Evolutionary conservation across 2,113 vertebrate species (phyloP).

Genomic region (Xiphophorus couchianus): DNA sequence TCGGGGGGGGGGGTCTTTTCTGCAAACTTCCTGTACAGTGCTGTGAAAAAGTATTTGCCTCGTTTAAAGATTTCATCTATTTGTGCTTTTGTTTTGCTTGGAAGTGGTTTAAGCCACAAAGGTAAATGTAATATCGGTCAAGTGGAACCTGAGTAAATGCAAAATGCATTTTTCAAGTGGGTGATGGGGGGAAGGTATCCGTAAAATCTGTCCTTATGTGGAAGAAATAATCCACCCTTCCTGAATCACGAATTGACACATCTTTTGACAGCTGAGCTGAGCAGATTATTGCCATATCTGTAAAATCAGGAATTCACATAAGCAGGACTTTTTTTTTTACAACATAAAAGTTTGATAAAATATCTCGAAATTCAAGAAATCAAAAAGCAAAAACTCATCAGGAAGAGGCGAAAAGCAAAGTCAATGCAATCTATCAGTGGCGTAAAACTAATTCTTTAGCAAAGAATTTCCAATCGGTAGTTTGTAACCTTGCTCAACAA

Average conservation of each 20-base stretch:
- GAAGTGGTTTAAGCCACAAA: neutral
- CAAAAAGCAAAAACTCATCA: too few species aligned
- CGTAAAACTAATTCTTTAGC: neutral
- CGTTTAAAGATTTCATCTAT: constrained; percentile 1
- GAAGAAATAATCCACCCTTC: neutral
- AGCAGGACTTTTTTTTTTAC: too few species aligned
- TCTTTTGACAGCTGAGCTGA: neutral
- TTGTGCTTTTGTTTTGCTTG: neutral
- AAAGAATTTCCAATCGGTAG: neutral
- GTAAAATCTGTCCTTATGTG: neutral
- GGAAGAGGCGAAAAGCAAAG: neutral
- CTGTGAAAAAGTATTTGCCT: neutral
- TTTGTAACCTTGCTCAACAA: neutral
- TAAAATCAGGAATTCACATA: neutral
- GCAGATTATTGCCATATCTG: neutral
- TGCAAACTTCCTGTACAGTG: constrained; percentile 51
- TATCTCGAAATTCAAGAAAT: too few species aligned
- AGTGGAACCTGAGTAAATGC: neutral
- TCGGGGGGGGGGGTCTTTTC: constrained; percentile 40
- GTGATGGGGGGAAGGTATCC: neutral
- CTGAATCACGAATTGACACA: neutral
- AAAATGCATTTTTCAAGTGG: neutral
- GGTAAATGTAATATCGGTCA: neutral
- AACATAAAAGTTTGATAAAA: neutral
- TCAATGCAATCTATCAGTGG: neutral